Conservation (phyloP, 30 jellyfish, hydroid and myxozoan genomes). For the Turritopsis dohrnii region DNA sequence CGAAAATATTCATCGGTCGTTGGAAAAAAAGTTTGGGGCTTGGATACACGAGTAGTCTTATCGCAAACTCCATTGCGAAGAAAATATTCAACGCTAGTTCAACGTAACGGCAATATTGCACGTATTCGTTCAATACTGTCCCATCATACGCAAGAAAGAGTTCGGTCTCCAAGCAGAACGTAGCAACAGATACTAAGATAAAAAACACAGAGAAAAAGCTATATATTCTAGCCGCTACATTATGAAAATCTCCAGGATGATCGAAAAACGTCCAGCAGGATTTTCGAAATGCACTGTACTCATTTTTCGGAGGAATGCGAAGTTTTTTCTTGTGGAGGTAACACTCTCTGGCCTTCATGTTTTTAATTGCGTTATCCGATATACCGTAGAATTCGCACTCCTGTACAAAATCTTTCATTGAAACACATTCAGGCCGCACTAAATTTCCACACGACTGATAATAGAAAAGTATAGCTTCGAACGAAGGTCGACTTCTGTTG, state of each 20-base stretch:
- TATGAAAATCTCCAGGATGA: background rate
- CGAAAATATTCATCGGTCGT: background rate
- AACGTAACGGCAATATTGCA: background rate
- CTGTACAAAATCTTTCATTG: constrained; percentile 30
- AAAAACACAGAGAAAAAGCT: background rate
- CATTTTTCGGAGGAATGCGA: background rate
- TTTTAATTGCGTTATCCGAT: constrained; percentile 16
- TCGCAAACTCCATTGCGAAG: constrained; percentile 1
- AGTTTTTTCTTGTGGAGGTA: background rate
- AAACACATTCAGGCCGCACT: constrained; percentile 12
- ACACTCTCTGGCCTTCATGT: constrained; percentile 21
- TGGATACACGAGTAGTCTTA: constrained; percentile 11
- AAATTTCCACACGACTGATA: constrained; percentile 30
- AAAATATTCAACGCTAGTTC: constrained; percentile 15
- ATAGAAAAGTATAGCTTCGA: constrained; percentile 36
- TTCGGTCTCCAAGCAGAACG: constrained; percentile 19
- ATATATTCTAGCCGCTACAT: background rate
- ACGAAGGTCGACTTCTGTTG: constrained; percentile 33
- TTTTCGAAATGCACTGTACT: background rate
- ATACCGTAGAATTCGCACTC: constrained; percentile 28
- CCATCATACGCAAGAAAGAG: constrained; percentile 7
- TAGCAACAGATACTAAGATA: constrained; percentile 10
- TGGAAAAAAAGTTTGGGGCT: background rate
- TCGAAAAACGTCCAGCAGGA: constrained; percentile 15
- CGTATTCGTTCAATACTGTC: background rate